phyloP scores from a whole-genome alignment of 37 sponge, comb jelly and placozoan species.

The Haliclona indistincta region DNA sequence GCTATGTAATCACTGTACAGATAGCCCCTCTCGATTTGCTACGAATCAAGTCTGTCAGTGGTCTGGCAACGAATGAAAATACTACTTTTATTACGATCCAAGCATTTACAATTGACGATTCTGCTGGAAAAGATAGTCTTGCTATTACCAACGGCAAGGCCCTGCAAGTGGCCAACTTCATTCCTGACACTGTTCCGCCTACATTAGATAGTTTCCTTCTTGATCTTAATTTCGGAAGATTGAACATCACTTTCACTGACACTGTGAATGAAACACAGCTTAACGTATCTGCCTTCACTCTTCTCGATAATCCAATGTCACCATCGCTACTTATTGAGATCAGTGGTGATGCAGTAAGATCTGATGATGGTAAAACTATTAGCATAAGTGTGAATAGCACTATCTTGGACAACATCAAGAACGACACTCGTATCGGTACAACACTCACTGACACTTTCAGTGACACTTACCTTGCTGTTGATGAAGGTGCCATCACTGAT shows the following conservation, averaged over 20 bases:
- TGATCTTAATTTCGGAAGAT: constrained; percentile 60
- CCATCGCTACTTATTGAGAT: neutral
- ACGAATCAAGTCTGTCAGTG: constrained; percentile 47
- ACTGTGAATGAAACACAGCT: constrained; percentile 53
- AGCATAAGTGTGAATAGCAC: constrained; percentile 3
- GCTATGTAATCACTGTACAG: constrained; percentile 52
- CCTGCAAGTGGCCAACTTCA: constrained; percentile 46
- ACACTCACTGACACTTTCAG: neutral
- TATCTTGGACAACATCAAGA: constrained; percentile 75
- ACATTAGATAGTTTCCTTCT: constrained; percentile 50
- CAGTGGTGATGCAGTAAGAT: constrained; percentile 27
- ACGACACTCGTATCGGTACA: constrained; percentile 57
- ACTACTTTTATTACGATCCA: constrained; percentile 83
- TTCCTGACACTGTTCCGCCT: constrained; percentile 58
- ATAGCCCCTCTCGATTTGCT: constrained; percentile 75
- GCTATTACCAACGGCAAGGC: constrained; percentile 94
- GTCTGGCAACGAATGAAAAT: constrained; percentile 42
- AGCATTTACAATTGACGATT: constrained; percentile 82
- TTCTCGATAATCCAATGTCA: constrained; percentile 9
- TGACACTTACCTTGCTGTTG: constrained; percentile 59
- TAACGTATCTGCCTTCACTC: constrained; percentile 39
- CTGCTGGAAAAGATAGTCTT: constrained; percentile 65
- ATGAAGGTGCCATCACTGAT: constrained; percentile 64
- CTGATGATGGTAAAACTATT: constrained; percentile 58
- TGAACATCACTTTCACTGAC: constrained; percentile 83